Evolutionary conservation across 1,140 invertebrate genomes (phyloP).

Genomic region (Meteorus sp.): DNA sequence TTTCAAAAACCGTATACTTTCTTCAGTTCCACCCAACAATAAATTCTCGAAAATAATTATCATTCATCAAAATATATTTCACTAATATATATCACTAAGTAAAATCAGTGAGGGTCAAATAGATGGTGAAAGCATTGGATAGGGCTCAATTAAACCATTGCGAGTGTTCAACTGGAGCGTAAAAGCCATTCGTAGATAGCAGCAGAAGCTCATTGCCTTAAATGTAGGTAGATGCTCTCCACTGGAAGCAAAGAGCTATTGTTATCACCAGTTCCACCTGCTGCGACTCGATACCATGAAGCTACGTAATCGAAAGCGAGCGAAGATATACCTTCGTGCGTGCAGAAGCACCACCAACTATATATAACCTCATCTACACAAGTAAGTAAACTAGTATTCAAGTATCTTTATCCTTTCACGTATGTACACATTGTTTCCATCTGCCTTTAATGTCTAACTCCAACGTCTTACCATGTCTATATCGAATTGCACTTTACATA

Average conservation of each 20-base stretch:
- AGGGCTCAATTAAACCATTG: slow-evolving; percentile 11
- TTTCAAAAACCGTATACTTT: too few species aligned
- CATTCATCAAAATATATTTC: too few species aligned
- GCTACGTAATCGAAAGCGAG: slow-evolving; percentile 6
- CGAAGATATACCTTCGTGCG: neutral
- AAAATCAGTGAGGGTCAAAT: too few species aligned
- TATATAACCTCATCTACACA: neutral
- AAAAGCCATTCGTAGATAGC: neutral
- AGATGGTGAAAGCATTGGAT: neutral
- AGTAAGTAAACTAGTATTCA: too few species aligned
- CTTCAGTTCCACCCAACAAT: too few species aligned
- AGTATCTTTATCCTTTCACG: neutral
- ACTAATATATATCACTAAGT: too few species aligned
- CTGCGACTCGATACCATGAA: slow-evolving; percentile 14
- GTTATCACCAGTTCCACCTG: slow-evolving; percentile 13
- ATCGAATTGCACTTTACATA: too few species aligned
- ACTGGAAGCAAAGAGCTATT: neutral
- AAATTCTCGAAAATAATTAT: too few species aligned
- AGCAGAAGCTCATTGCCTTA: slow-evolving; percentile 1
- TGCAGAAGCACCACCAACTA: neutral
- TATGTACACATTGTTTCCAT: neutral
- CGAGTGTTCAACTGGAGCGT: slow-evolving; percentile 1
- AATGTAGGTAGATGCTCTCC: neutral
- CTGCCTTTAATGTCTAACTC: neutral
- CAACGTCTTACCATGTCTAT: neutral